A percentile compares a stretch with the other conserved stretches of the same genome.
Evolutionary conservation across 2,113 vertebrate genomes (phyloP).

Genomic region (Hydrochoerus hydrochaeris): DNA sequence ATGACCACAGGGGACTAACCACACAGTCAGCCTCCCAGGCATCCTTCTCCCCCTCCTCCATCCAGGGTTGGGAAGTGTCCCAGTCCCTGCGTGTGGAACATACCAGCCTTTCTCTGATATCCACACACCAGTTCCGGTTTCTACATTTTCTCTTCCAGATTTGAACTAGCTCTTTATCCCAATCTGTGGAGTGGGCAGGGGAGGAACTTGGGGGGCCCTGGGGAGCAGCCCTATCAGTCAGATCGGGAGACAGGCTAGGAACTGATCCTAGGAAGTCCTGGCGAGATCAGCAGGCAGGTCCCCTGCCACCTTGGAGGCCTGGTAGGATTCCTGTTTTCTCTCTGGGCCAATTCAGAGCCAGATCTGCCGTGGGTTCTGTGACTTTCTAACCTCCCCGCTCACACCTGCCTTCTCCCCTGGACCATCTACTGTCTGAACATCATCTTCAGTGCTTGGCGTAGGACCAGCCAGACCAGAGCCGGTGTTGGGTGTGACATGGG

Average conservation of each 20-base stretch:
- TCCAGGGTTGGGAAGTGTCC: neutral
- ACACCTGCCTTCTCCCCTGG: neutral
- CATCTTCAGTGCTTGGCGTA: neutral
- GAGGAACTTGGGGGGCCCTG: neutral
- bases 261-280: neutral
- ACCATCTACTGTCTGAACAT: neutral
- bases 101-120: rapidly evolving
- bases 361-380: neutral
- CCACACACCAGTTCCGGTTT: neutral
- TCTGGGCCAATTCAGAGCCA: neutral
- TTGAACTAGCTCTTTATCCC: neutral
- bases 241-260: neutral
- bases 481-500: rapidly evolving
- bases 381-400: neutral
- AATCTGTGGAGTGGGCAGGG: neutral
- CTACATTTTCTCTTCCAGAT: neutral
- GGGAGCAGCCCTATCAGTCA: neutral
- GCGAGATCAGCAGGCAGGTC: neutral
- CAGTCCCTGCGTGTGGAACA: no score
- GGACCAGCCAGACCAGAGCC: neutral
- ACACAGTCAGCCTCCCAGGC: neutral
- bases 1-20: neutral
- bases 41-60: neutral
- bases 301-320: neutral
- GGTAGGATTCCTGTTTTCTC: neutral